Base-by-base conservation (phyloP, 1,140 invertebrate genomes). In the Leptinotarsa texana region DNA sequence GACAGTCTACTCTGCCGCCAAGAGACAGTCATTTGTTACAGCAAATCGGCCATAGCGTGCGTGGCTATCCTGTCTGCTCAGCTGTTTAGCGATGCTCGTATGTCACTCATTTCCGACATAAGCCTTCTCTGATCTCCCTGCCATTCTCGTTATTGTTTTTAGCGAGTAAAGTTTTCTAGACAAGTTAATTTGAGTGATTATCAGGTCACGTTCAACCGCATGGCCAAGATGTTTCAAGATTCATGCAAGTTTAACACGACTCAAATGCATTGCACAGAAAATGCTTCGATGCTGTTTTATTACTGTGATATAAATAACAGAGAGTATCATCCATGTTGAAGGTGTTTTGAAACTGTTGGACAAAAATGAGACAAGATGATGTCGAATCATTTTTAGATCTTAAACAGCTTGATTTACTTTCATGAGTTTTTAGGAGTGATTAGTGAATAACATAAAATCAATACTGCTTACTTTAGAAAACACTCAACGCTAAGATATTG, bases 61-160 rank as follows among this genome's bases (percentile, higher is more conserved):
- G 78, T 80, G 80, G 82, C 80, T 80, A 83, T 83, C 80, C 79
- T 81, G 82, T 83, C 82, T 82, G 82, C 81, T 85, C 84, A 85
- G 84, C 84, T 85, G 84, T 85, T 85, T 85, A 85, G 83, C 79
- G 82, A 84, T 82, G 82, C 83, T 84, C 83, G 81, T 85, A 85
- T 85, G 84, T 85, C 84, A 85, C 82, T 85, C 84, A 83, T 83
- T 84, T 85, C 83, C 83, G 83, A 85, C 83, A 77, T 77, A 77
- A 78, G 73, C 72, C 75, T 76, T 76, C 77, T 79, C 78, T 79
- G 72, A 80, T 78, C 75, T 78, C 74, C 21, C 33, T 68, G 48
- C 73, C 33, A 68, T 27, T 73, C 71, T 65, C 24, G 71, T 73
- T 73, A 73, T 73, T 73, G 71, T 73, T 73, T 73, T 73, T 70